Conservation (phyloP, 1,140 invertebrate species). For the Cydia strobilella region DNA sequence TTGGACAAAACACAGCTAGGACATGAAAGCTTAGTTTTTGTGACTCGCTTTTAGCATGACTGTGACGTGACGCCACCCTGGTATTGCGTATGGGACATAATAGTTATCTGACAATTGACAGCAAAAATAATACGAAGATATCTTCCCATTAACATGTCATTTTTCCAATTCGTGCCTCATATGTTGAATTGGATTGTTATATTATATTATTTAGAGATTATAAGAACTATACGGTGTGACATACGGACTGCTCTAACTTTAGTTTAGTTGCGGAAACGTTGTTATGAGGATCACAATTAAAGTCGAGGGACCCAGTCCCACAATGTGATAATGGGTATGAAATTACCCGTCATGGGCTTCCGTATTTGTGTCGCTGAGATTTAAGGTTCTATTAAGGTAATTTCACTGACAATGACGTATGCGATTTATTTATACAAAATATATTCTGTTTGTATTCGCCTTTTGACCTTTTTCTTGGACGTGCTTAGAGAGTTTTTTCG, state of each 20-base stretch:
- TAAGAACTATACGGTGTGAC: constrained; percentile 12
- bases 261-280: constrained; percentile 24
- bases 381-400: constrained; percentile 20
- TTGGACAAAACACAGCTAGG: too few species aligned
- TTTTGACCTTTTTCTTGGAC: background rate
- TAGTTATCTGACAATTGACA: too few species aligned
- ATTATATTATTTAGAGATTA: too few species aligned
- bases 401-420: background rate
- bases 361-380: constrained; percentile 9
- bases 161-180: too few species aligned
- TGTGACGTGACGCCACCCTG: too few species aligned
- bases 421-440: background rate
- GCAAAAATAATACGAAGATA: too few species aligned
- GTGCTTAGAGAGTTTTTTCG: background rate
- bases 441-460: background rate
- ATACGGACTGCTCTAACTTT: background rate
- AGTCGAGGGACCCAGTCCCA: constrained; percentile 20
- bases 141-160: too few species aligned
- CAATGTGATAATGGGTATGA: constrained; percentile 31
- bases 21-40: too few species aligned
- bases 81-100: too few species aligned
- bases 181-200: too few species aligned
- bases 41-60: too few species aligned
- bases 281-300: constrained; percentile 32
- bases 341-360: constrained; percentile 3